Evolutionary conservation across 2,888 invertebrate genomes (phyloP).

Genomic region (Agrochola lychnidis): DNA sequence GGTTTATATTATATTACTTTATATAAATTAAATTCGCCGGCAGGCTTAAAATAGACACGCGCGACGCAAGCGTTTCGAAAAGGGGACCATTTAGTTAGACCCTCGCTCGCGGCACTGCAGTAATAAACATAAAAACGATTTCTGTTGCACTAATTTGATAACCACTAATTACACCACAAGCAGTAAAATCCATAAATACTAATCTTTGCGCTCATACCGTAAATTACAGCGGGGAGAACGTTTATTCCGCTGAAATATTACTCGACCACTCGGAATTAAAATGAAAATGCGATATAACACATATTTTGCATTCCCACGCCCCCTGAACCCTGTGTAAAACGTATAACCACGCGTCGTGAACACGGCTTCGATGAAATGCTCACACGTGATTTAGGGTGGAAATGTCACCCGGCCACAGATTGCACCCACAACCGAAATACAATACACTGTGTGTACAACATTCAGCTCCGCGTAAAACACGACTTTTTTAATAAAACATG

Average conservation of each 20-base stretch:
- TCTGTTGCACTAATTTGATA: conserved; percentile 66
- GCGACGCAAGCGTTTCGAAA: conserved; percentile 16
- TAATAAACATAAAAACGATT: conserved; percentile 58
- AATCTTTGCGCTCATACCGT: conserved; percentile 66
- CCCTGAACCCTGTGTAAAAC: conserved; percentile 64
- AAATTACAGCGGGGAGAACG: conserved; percentile 69
- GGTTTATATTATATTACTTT: conserved; percentile 13
- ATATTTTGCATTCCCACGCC: conserved; percentile 70
- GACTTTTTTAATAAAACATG: conserved; percentile 17
- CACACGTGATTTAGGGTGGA: conserved; percentile 78
- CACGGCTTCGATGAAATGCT: conserved; percentile 74
- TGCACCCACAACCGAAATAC: conserved; percentile 41
- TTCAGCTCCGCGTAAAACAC: conserved; percentile 4
- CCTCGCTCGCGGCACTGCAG: conserved; percentile 29
- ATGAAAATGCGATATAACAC: conserved; percentile 70
- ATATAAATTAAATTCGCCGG: conserved; percentile 13
- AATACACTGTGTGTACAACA: conserved; percentile 21
- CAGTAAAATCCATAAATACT: conserved; percentile 70
- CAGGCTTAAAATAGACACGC: conserved; percentile 20
- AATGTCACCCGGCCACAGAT: conserved; percentile 71
- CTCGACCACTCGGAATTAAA: conserved; percentile 71
- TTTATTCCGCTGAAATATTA: conserved; percentile 74
- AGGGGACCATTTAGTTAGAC: conserved; percentile 12
- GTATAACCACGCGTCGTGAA: conserved; percentile 65
- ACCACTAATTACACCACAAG: conserved; percentile 67